Evolutionary conservation across 2,797 vertebrate genomes (phyloP).

Genomic region (Lithobates sylvaticus): DNA sequence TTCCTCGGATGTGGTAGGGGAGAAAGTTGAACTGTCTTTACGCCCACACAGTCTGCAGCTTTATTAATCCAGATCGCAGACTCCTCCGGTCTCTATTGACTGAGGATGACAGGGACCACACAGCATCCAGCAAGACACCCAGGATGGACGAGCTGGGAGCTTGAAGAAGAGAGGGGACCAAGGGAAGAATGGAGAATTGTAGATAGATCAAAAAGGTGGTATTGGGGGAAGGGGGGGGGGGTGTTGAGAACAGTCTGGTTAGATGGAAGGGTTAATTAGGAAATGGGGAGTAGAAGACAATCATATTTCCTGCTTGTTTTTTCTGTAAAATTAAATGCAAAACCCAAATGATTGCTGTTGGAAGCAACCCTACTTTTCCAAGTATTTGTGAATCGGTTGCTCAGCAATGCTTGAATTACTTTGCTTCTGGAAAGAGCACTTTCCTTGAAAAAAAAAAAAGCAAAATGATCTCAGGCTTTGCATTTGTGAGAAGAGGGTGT

Average conservation of each 20-base stretch:
- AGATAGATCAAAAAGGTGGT: neutral
- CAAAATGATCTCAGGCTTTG: too few species aligned
- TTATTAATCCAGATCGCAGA: slow-evolving; percentile 18
- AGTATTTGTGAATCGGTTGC: too few species aligned
- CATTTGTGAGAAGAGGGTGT: too few species aligned
- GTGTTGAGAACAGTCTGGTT: neutral
- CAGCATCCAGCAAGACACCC: neutral
- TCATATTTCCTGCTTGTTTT: too few species aligned
- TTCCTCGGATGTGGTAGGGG: neutral
- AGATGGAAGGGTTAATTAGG: neutral
- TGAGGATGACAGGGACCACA: neutral
- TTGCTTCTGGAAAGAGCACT: too few species aligned
- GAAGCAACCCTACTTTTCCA: too few species aligned
- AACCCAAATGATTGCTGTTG: too few species aligned
- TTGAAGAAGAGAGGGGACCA: neutral
- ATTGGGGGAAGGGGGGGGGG: neutral
- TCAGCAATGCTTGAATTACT: too few species aligned
- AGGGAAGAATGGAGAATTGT: neutral
- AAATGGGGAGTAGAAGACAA: too few species aligned
- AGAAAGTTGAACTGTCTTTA: slow-evolving; percentile 65
- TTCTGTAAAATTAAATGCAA: too few species aligned
- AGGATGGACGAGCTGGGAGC: neutral
- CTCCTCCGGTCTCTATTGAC: neutral
- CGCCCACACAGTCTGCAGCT: slow-evolving; percentile 65
- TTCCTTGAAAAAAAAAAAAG: too few species aligned